A percentile compares a stretch with the other conserved stretches of the same genome.
Evolutionary conservation across 2,797 vertebrate genomes (phyloP).

Genomic region (Okamejei kenojei): DNA sequence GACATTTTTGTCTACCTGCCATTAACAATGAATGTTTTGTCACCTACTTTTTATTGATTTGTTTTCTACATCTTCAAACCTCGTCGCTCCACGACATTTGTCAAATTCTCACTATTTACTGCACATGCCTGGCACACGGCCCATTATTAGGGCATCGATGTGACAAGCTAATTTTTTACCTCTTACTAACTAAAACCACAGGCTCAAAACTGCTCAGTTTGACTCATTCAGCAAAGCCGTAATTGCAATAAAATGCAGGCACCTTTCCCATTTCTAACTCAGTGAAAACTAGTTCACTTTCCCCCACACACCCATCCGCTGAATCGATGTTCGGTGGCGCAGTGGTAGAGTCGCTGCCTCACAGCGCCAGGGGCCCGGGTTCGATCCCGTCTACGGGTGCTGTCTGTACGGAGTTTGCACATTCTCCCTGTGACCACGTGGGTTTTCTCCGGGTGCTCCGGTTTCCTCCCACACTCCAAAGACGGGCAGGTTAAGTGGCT

Average conservation of each 20-base stretch:
- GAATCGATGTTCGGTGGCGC: neutral
- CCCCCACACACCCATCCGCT: neutral
- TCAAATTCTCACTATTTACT: neutral
- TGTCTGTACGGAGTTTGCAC: no score
- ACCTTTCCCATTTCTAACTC: neutral
- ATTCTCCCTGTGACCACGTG: no score
- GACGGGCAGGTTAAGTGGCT: no score
- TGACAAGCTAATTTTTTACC: neutral
- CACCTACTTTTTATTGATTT: neutral
- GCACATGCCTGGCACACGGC: neutral
- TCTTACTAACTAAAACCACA: neutral
- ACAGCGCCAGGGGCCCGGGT: no score
- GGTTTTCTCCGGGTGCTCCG: no score
- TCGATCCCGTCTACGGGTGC: no score
- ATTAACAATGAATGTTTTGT: neutral
- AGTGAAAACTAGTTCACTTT: neutral
- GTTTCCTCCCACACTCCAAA: no score
- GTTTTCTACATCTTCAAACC: neutral
- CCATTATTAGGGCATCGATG: neutral
- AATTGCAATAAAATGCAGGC: neutral
- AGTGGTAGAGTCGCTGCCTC: no score
- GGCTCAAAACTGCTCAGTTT: neutral
- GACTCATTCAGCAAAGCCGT: neutral
- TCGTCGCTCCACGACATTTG: no score
- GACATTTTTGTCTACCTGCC: no score